phyloP scores from a whole-genome alignment of 2,797 vertebrate genomes.

The Molossus molossus region DNA sequence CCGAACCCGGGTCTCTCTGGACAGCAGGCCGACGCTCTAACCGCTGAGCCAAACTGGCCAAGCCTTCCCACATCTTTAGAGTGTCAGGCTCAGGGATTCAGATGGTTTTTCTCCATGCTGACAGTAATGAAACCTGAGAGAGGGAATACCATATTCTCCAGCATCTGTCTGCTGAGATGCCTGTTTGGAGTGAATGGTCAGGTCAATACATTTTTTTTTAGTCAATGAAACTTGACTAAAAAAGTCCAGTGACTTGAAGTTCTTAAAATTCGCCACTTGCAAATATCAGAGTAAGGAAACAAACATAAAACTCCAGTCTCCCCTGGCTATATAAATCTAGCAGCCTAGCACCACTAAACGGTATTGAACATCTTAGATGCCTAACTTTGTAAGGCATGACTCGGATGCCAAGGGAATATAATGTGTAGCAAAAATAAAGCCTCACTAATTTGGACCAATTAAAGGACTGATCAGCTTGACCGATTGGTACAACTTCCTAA shows the following conservation, averaged over 20 bases:
- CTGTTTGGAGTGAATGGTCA: neutral
- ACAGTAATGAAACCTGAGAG: neutral
- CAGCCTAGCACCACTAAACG: neutral
- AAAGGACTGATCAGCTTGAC: neutral
- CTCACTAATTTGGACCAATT: neutral
- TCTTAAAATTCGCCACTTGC: neutral
- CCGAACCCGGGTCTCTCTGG: too few species aligned
- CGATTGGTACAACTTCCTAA: neutral
- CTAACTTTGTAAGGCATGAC: neutral
- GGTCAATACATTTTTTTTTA: neutral
- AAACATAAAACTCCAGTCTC: neutral
- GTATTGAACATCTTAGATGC: neutral
- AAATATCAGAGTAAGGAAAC: conserved; percentile 20
- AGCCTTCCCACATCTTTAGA: neutral
- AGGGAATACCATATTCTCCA: neutral
- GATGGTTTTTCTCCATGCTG: neutral
- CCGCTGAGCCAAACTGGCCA: too few species aligned
- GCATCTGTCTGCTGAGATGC: neutral
- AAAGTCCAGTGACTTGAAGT: neutral
- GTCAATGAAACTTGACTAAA: conserved; percentile 24
- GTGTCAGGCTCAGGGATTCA: neutral
- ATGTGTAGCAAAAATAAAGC: neutral
- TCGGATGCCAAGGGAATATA: neutral
- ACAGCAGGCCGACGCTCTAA: too few species aligned
- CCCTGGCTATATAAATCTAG: neutral